Conservation (phyloP, 2,888 invertebrate genomes). For the Orthosia incerta region DNA sequence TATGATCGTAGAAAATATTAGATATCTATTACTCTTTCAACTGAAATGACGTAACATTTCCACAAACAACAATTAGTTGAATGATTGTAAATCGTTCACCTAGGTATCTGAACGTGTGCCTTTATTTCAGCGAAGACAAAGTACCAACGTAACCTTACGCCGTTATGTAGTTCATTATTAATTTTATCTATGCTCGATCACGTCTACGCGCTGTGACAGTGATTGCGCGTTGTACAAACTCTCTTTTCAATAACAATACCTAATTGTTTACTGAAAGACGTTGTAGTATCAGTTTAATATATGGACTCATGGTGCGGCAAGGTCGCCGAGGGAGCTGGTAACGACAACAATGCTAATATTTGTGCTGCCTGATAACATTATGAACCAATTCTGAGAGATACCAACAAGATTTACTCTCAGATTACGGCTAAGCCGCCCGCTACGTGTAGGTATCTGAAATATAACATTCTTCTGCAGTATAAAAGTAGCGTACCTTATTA, state of each 20-base stretch:
- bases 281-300: slow-evolving; percentile 78
- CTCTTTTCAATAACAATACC: slow-evolving; percentile 77
- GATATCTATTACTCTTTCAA: neutral
- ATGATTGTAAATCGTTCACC: slow-evolving; percentile 23
- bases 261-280: slow-evolving; percentile 74
- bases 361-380: slow-evolving; percentile 87
- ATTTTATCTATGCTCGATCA: slow-evolving; percentile 66
- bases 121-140: slow-evolving; percentile 46
- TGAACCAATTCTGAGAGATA: slow-evolving; percentile 88
- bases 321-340: slow-evolving; percentile 82
- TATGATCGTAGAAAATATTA: neutral
- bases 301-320: slow-evolving; percentile 79
- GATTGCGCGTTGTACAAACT: slow-evolving; percentile 65
- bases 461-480: slow-evolving; percentile 72
- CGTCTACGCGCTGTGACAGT: slow-evolving; percentile 54
- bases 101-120: slow-evolving; percentile 35
- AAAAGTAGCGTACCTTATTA: slow-evolving; percentile 52
- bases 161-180: slow-evolving; percentile 52
- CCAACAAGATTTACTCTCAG: slow-evolving; percentile 88
- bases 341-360: slow-evolving; percentile 87
- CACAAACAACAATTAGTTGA: slow-evolving; percentile 26
- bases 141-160: slow-evolving; percentile 42
- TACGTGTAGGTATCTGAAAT: slow-evolving; percentile 79
- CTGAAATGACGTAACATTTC: slow-evolving; percentile 12
- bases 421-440: slow-evolving; percentile 85